These are phyloP conservation scores for Squalus acanthias DNA, from an alignment of 2,797 vertebrate genomes.

Conservation along the genomic window DNA sequence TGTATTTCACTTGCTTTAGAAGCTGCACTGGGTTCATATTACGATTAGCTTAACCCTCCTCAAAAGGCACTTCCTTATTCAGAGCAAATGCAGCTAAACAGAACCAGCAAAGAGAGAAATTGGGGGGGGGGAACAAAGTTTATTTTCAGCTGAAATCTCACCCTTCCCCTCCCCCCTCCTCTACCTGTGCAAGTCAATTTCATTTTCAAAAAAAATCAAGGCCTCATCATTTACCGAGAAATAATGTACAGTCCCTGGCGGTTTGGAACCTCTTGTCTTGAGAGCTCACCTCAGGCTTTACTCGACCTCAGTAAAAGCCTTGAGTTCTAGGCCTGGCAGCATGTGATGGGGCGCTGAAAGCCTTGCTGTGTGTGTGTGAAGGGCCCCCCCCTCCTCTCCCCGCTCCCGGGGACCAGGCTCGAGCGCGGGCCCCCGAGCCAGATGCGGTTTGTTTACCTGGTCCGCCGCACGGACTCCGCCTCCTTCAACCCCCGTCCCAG, in stretches of 20 bases:
- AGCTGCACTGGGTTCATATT: neutral
- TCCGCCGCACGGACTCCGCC: slow-evolving; percentile 17
- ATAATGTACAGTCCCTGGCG: neutral
- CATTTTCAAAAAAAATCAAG: neutral
- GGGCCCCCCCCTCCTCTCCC: too few relatives aligned
- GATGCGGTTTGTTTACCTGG: slow-evolving; percentile 18
- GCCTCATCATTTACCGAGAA: neutral
- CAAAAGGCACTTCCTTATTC: neutral
- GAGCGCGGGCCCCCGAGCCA: neutral
- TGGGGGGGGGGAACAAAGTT: neutral
- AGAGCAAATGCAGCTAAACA: neutral
- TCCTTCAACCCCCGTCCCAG: slow-evolving; percentile 18
- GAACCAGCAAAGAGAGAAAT: neutral
- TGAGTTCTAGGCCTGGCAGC: neutral
- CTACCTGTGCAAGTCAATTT: neutral
- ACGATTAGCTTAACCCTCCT: neutral
- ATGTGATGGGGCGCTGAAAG: neutral
- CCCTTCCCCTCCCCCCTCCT: neutral
- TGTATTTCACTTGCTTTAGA: neutral
- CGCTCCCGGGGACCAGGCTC: neutral
- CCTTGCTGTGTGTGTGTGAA: neutral
- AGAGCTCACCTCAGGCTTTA: slow-evolving; percentile 17
- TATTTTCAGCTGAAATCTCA: neutral
- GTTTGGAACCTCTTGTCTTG: neutral
- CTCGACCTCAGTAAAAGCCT: slow-evolving; percentile 31